Evolutionary conservation across 37 sponge, comb jelly and placozoan species (phyloP).

Genomic region (Eunapius fragilis): DNA sequence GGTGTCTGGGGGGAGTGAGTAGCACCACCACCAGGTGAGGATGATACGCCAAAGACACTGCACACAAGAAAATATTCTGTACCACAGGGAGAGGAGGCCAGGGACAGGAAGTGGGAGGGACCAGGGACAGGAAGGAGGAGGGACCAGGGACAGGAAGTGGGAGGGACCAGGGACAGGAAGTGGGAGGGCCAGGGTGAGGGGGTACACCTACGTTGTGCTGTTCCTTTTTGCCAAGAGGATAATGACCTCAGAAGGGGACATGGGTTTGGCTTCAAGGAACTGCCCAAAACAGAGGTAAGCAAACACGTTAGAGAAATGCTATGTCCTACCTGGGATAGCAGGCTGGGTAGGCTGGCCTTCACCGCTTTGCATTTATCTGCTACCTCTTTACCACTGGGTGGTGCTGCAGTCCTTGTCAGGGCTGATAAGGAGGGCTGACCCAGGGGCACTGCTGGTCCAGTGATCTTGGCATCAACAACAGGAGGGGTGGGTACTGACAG

Average conservation of each 20-base stretch:
- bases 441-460: constrained; percentile 27
- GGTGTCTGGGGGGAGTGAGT: background rate
- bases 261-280: constrained; percentile 10
- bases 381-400: background rate
- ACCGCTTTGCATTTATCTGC: constrained; percentile 27
- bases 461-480: background rate
- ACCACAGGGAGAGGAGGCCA: background rate
- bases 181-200: background rate
- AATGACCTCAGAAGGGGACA: constrained; percentile 29
- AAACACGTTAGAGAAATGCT: no score
- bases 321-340: constrained; percentile 27
- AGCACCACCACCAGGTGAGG: background rate
- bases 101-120: background rate
- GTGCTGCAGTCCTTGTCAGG: background rate
- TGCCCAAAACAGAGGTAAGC: no score
- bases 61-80: background rate
- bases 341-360: background rate
- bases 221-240: background rate
- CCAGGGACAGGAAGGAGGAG: background rate
- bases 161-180: background rate
- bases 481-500: no score
- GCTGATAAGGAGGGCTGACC: constrained; percentile 6
- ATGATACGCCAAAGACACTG: background rate
- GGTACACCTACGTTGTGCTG: background rate
- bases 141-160: background rate